Percentiles rank a stretch among this genome's conserved stretches.
Conservation (phyloP, 2,888 invertebrate genomes). For the Aspidiotus destructor region DNA sequence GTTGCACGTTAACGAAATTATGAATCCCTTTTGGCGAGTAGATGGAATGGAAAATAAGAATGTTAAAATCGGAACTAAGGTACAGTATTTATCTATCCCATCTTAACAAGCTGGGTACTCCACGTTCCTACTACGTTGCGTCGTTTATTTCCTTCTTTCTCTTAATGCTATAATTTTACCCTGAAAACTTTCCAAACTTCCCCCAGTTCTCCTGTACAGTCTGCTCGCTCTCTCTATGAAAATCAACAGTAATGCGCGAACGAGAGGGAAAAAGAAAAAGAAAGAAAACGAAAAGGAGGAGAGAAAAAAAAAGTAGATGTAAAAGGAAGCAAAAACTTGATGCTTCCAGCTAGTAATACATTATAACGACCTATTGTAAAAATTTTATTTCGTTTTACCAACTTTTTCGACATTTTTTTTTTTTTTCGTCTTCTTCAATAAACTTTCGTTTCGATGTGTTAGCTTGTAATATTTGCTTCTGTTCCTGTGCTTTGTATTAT, state of each 20-base stretch:
- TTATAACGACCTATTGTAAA: constrained; percentile 24
- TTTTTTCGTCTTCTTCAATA: neutral
- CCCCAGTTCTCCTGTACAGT: constrained; percentile 7
- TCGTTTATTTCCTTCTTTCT: constrained; percentile 28
- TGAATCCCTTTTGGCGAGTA: constrained; percentile 22
- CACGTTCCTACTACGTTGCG: constrained; percentile 24
- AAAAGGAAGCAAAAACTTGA: constrained; percentile 25
- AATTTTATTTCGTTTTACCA: constrained; percentile 23
- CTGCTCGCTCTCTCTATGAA: constrained; percentile 22
- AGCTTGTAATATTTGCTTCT: neutral
- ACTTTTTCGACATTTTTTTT: constrained; percentile 9
- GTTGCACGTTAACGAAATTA: constrained; percentile 13
- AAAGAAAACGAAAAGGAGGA: neutral
- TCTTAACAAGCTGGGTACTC: constrained; percentile 30
- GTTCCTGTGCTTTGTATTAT: neutral
- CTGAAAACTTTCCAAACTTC: constrained; percentile 29
- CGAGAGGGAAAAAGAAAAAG: neutral
- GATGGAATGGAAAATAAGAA: constrained; percentile 28
- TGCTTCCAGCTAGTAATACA: constrained; percentile 28
- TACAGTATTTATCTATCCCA: constrained; percentile 24
- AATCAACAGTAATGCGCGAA: constrained; percentile 22
- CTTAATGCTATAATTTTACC: constrained; percentile 30
- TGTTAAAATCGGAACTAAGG: constrained; percentile 30
- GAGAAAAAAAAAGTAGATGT: constrained; percentile 3
- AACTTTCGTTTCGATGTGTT: constrained; percentile 6